Evolutionary conservation across 2,113 vertebrate genomes (phyloP).

Genomic region (Poeciliopsis prolifica): DNA sequence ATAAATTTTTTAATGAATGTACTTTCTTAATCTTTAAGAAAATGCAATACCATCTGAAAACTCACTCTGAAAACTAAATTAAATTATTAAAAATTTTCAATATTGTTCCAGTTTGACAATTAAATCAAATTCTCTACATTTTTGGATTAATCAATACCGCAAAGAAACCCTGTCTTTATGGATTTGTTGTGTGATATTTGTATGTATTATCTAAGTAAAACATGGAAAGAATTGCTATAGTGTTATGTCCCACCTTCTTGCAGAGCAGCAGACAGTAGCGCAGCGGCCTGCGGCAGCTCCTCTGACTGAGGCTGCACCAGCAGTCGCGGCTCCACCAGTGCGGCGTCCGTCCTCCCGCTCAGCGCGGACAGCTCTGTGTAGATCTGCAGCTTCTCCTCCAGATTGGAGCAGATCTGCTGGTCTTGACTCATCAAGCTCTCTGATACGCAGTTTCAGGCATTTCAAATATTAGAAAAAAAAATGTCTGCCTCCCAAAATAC

Average conservation of each 20-base stretch:
- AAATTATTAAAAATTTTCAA: no score
- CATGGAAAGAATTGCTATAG: no score
- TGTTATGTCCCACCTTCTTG: conserved; percentile 83
- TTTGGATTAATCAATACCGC: no score
- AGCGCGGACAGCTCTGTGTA: conserved; percentile 83
- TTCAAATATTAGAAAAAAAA: background rate
- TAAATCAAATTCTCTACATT: no score
- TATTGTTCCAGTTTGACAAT: no score
- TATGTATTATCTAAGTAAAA: no score
- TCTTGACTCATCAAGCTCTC: conserved; percentile 85
- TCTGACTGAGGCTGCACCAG: conserved; percentile 84
- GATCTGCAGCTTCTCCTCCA: conserved; percentile 92
- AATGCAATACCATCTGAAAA: no score
- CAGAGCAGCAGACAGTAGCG: conserved; percentile 85
- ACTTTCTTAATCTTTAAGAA: no score
- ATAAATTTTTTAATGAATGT: no score
- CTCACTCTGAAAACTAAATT: no score
- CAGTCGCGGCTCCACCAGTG: conserved; percentile 80
- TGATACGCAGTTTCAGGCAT: conserved; percentile 38
- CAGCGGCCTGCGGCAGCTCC: conserved; percentile 85
- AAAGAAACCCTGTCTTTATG: no score
- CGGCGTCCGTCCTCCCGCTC: conserved; percentile 76
- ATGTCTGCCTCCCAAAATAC: background rate
- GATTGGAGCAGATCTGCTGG: conserved; percentile 88
- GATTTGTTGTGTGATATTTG: no score